Conservation (phyloP, 64 coral and sea anemone genomes). For the Montipora efflorescens region DNA sequence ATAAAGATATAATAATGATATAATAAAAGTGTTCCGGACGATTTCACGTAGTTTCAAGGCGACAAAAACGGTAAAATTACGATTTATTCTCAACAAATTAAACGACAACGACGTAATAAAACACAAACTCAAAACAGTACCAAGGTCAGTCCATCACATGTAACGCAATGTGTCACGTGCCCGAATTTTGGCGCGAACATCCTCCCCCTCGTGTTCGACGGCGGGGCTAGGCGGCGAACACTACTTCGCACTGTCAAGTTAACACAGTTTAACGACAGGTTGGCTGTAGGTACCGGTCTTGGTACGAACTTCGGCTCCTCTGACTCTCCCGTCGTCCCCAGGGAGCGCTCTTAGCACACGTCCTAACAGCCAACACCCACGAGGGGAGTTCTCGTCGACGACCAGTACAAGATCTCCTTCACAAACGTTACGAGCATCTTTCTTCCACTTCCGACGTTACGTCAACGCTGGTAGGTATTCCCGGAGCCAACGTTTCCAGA, state of each 20-base stretch:
- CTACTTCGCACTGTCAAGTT: constrained; percentile 15
- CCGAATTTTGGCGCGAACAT: constrained; percentile 7
- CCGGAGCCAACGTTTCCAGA: constrained; percentile 68
- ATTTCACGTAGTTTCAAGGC: too few relatives aligned
- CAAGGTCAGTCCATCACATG: too few relatives aligned
- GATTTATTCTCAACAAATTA: too few relatives aligned
- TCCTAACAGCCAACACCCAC: constrained; percentile 32
- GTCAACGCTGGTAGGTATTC: constrained; percentile 62
- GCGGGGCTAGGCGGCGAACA: not conserved
- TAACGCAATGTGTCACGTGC: not conserved
- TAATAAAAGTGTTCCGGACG: too few relatives aligned
- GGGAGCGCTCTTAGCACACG: constrained; percentile 16
- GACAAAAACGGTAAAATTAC: too few relatives aligned
- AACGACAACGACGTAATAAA: too few relatives aligned
- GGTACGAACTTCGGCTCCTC: constrained; percentile 44
- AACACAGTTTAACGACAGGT: constrained; percentile 58
- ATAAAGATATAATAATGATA: too few relatives aligned
- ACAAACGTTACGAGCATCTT: not conserved
- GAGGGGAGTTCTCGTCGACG: constrained; percentile 52
- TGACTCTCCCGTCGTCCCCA: constrained; percentile 46
- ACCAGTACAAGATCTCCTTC: constrained; percentile 70
- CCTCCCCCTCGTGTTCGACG: constrained; percentile 23
- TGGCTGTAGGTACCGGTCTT: constrained; percentile 29
- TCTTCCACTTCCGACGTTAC: constrained; percentile 17
- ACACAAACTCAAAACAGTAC: too few relatives aligned